A percentile compares a stretch with the other conserved stretches of the same genome.
phyloP scores from a whole-genome alignment of 2,113 vertebrate genomes.

The Physeter macrocephalus region DNA sequence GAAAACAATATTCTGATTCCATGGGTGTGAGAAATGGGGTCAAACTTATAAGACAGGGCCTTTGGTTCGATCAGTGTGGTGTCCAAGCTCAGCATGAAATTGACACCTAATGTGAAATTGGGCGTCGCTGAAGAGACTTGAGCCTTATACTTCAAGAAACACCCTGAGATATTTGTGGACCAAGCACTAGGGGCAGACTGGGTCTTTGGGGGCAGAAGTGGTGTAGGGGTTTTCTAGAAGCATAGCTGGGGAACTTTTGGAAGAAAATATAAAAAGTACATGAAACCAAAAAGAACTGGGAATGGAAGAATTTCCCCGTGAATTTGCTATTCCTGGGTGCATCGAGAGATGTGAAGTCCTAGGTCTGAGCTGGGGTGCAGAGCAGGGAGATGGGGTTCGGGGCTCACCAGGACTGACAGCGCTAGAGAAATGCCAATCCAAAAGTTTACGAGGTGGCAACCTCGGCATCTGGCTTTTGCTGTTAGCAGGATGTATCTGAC shows the following conservation, averaged over 20 bases:
- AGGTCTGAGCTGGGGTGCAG: background rate
- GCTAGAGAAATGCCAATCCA: background rate
- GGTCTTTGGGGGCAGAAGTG: background rate
- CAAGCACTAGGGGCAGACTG: background rate
- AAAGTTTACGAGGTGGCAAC: fast-evolving
- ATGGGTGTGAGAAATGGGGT: background rate
- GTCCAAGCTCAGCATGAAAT: background rate
- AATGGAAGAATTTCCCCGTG: background rate
- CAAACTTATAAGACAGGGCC: background rate
- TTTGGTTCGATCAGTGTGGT: background rate
- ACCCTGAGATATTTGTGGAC: background rate
- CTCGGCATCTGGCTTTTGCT: background rate
- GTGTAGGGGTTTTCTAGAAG: background rate
- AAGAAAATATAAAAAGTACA: background rate
- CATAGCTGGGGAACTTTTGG: background rate
- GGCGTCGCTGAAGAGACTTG: background rate
- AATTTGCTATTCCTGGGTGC: background rate
- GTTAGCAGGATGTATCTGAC: fast-evolving
- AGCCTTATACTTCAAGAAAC: background rate
- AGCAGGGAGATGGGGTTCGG: background rate
- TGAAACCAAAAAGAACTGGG: background rate
- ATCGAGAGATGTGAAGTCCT: fast-evolving
- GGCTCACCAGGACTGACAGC: background rate
- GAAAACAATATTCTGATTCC: background rate
- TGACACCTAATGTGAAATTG: background rate